phyloP scores from a whole-genome alignment of 2,113 vertebrate genomes.

The Elgaria multicarinata region DNA sequence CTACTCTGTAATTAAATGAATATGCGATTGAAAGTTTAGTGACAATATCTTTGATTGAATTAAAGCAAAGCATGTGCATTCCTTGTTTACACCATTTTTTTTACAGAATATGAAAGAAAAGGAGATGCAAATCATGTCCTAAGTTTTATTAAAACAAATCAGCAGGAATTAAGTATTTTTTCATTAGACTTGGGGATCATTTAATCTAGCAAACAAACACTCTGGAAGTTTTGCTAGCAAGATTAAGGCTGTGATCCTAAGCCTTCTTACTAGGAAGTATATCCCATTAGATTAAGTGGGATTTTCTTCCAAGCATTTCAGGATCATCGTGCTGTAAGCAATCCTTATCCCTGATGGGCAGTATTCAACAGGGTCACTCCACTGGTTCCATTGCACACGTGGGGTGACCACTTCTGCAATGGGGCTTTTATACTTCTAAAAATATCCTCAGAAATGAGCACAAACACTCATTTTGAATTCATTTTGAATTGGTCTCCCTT shows the following conservation, averaged over 20 bases:
- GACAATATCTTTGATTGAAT: constrained; percentile 49
- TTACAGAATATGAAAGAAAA: constrained; percentile 49
- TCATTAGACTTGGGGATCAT: constrained; percentile 3
- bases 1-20: constrained; percentile 54
- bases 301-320: background rate
- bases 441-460: too few relatives aligned
- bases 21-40: constrained; percentile 41
- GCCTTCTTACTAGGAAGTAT: background rate
- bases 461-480: too few relatives aligned
- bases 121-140: constrained; percentile 36
- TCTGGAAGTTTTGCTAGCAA: background rate
- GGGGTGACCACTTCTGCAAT: too few relatives aligned
- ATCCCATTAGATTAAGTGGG: background rate
- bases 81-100: constrained; percentile 45
- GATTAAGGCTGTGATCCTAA: constrained; percentile 1
- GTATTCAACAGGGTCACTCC: too few relatives aligned
- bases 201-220: background rate
- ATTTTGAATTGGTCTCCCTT: too few relatives aligned
- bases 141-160: constrained; percentile 38
- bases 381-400: too few relatives aligned
- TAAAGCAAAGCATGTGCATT: constrained; percentile 35
- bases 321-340: background rate
- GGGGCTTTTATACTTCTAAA: too few relatives aligned
- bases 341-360: background rate
- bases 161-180: constrained; percentile 30